phyloP scores from a whole-genome alignment of 2,797 vertebrate species.

The Manis crassicaudata region DNA sequence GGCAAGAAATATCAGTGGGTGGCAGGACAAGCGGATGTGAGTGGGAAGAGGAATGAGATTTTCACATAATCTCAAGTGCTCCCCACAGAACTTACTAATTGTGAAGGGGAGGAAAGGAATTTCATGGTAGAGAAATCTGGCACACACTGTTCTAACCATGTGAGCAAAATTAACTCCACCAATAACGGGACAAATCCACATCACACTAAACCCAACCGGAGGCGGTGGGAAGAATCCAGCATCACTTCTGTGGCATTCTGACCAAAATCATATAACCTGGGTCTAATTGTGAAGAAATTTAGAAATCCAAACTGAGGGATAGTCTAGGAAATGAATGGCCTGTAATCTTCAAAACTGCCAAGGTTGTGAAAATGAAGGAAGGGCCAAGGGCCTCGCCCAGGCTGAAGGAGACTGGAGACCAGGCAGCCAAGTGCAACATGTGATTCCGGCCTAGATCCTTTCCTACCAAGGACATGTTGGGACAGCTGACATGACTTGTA shows the following conservation, averaged over 20 bases:
- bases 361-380: background rate
- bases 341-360: background rate
- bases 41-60: background rate
- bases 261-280: background rate
- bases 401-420: accelerated
- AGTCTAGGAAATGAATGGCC: background rate
- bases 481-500: background rate
- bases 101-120: background rate
- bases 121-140: background rate
- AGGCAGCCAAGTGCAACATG: accelerated
- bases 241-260: background rate
- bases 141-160: background rate
- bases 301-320: background rate
- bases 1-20: background rate
- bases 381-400: accelerated
- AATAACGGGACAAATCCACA: accelerated
- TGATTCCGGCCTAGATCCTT: too few species aligned
- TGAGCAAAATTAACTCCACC: background rate
- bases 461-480: too few species aligned
- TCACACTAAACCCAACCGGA: background rate
- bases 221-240: accelerated
- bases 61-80: background rate
- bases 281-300: background rate
- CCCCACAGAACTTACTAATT: background rate
- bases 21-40: background rate